Base-by-base conservation (phyloP, 2,797 vertebrate genomes). In the Yasuhikotakia modesta region DNA sequence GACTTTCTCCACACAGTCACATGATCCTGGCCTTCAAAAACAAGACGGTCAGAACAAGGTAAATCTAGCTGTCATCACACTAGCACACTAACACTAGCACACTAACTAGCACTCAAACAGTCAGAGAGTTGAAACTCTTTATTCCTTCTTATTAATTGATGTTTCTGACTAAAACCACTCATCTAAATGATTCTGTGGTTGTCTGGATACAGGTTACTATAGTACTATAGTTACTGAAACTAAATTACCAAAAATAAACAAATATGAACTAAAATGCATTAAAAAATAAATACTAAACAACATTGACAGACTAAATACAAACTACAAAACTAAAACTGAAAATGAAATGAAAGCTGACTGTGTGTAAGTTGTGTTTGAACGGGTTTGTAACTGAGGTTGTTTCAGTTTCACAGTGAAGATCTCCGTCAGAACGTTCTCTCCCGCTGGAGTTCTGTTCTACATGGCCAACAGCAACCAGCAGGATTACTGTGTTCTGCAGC, bases 1-100 rank as follows among this genome's bases (percentile, higher is more conserved):
- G 97, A 35, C 91, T 91, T n/a, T 88, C 92, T 4, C 93, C 70
- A 89, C 89, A 92, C 87, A 98, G 96, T 88, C 96, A 98, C 87
- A 89, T 98, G 84, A 89, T 93, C 39, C 84, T 98, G 78, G 89
- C 84, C 76, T 93, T 99, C 78, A 90, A 94, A 83, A 95, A 95
- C 35, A 88, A 84, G 30, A 60, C 89, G 5, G 88, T 97, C 80
- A 92, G 94, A 77, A 96, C 91, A 76, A 95, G 93, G 97, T 98
- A 86, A 86, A 94, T 22, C 21, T 16, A 27, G 46, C 2, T 48
- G 46, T 48, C 58, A 3, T n/a, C n/a, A n/a, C n/a, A n/a, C n/a
- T n/a, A n/a, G n/a, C n/a, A n/a, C n/a, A n/a, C n/a, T n/a, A n/a
- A n/a, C 13, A 2, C n/a, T 32, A 5, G 2, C 46, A 2, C 13